Base-by-base conservation (phyloP, 2,113 vertebrate genomes). In the Muntiacus reevesi region DNA sequence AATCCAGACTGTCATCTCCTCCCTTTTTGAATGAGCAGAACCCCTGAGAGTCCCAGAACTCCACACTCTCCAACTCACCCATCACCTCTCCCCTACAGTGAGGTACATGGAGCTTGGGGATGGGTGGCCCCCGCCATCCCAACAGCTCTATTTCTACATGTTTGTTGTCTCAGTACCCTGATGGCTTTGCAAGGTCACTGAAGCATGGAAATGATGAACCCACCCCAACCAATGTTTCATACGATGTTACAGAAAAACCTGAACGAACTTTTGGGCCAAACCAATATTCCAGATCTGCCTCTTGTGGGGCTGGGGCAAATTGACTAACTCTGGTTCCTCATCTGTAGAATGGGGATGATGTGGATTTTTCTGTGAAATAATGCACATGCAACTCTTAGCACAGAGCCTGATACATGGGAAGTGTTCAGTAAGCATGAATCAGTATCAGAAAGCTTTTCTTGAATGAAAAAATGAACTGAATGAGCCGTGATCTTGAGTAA, bases 151-250 rank as follows among this genome's bases (percentile, higher is more conserved):
- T 36, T 23, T 88, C 92, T 60, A 3, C 19, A 59, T 2, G 1
- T 87, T 43, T 55, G 17, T 10, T 54, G 21, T 11, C 59, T 27
- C 21, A 17, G 45, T 23, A 19, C 17, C 15, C 54, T 47, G 10
- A 2, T 25, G 52, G 28, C 36, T 92, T 13, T 60, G 40, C 43
- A 60, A 71, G 43, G 27, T 30, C 76, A 14, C 14, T 1, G 81
- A 64, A 7, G 33, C 28, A 12, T 6, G 7, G 71, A 43, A 36
- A 43, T 4, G 19, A 52, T 1, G 2, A 67, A 52, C 54, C 45
- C 23, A 21, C 19, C 13, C 4, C 0, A 33, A 64, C 19, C 6
- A 14, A 9, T 1, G 0, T 76, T 76, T 12, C 40, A 14, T 43
- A 76, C 0, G 6, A 43, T 43, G 40, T 43, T 76, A 27, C 40